Evolutionary conservation across 2,113 vertebrate species (phyloP).

Genomic region (Cervus canadensis): DNA sequence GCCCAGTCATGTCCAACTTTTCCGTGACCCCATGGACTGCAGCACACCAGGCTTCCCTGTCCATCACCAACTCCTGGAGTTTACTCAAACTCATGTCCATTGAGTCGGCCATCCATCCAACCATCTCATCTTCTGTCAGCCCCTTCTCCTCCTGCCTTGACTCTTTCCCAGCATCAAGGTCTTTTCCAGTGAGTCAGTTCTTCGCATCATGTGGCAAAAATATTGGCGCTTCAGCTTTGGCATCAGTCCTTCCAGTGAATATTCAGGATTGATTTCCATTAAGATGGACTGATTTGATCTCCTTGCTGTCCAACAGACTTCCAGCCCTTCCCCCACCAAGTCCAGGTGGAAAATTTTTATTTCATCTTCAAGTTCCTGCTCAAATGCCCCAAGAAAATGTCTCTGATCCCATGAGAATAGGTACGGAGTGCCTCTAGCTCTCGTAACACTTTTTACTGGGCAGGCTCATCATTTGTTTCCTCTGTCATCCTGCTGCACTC

Average conservation of each 20-base stretch:
- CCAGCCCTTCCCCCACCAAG: neutral
- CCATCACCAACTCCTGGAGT: neutral
- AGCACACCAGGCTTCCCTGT: neutral
- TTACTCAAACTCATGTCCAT: neutral
- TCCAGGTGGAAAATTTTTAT: neutral
- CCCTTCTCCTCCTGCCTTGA: neutral
- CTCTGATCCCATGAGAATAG: neutral
- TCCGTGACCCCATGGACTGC: neutral
- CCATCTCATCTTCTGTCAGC: neutral
- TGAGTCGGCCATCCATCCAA: neutral
- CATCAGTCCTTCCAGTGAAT: neutral
- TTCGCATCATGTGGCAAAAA: neutral
- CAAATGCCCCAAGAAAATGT: neutral
- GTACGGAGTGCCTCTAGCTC: neutral
- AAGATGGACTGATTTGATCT: neutral
- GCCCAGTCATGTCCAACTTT: neutral
- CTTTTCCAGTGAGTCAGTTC: neutral
- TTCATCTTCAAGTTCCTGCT: neutral
- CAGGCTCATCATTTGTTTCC: too few relatives aligned
- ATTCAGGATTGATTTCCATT: neutral
- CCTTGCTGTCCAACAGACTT: neutral
- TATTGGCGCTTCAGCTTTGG: neutral
- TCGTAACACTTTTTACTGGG: neutral
- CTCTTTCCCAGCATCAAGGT: neutral
- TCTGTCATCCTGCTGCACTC: neutral